Evolutionary conservation across 92 coral and sea anemone species (phyloP), one percentile per base, ranked within the genome.

Genomic region (Parazoanthus darwini): DNA sequence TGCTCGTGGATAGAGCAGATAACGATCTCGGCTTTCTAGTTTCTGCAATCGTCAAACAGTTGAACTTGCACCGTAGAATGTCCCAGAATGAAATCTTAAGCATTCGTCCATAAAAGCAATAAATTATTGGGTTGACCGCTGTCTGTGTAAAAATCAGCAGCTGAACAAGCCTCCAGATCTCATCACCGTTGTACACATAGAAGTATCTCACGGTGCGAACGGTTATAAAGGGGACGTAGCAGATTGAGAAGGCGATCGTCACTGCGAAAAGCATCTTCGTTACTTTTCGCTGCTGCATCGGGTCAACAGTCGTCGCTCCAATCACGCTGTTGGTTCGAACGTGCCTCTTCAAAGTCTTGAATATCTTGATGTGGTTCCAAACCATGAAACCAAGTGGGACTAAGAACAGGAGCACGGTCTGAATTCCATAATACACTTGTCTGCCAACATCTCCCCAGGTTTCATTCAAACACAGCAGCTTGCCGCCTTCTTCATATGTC

Each of bases 101-200:
- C 90, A 92, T 92, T 70, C 94, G 91, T 82, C 96, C 94, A 80
- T 89, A 95, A 63, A 95, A 95, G 39, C 98, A 95, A 46, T 95
- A 95, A 43, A 95, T 92, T 38, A 95, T 88, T 1, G 98, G 98
- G 25, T 95, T 95, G 4, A 93, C 91, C 0, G 94, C 96, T 9
- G 98, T 94, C 58, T 95, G 98, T 9, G 94, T 92, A 83, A 95
- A 95, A 39, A 95, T 93, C 82, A 95, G 88, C 39, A 95, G 79
- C 79, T 95, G 98, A 8, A 90, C 93, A 25, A 91, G 81, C 13
- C 94, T 87, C 96, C 98, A 95, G 2, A 92, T 43, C 81, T 70
- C 80, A 65, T 92, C 91, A 5, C 91, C 90, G 72, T 58, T 89
- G 89, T 93, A 93, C 26, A 93, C 26, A 82, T 95, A 89, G 72